Percentiles rank a stretch among this genome's conserved stretches.
These are phyloP conservation scores for Drosophila helvetica DNA, from an alignment of 2,888 invertebrate species.

Conservation along the genomic window DNA sequence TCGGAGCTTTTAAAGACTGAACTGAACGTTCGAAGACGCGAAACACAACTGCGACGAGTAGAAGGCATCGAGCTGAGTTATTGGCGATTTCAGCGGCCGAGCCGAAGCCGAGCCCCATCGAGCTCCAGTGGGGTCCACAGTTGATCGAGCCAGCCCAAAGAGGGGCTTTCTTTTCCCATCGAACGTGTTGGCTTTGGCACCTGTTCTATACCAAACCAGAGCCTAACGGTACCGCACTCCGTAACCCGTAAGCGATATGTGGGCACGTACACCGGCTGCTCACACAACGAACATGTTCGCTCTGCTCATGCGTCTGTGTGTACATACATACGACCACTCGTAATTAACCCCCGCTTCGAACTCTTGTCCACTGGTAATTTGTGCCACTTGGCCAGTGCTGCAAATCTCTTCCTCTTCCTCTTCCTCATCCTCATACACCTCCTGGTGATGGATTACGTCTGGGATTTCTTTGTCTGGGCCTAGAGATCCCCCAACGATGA, in stretches of 20 bases:
- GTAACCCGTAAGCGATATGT: not conserved
- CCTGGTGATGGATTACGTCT: not conserved
- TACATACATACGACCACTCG: constrained; percentile 6
- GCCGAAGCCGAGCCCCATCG: constrained; percentile 16
- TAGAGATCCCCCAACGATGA: not conserved
- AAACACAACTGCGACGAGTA: constrained; percentile 78
- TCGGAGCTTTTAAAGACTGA: constrained; percentile 40
- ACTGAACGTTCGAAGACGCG: constrained; percentile 74
- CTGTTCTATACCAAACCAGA: constrained; percentile 42
- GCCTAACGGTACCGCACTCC: constrained; percentile 40
- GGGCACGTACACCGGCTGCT: not conserved
- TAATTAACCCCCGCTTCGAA: constrained; percentile 31
- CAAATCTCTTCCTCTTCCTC: constrained; percentile 20
- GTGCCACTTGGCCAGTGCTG: constrained; percentile 47
- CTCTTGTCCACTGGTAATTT: constrained; percentile 35
- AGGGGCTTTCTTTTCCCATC: constrained; percentile 50
- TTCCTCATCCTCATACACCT: not conserved
- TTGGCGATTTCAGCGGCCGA: constrained; percentile 63
- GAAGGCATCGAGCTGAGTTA: constrained; percentile 72
- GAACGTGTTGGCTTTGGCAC: constrained; percentile 47
- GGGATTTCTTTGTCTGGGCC: constrained; percentile 44
- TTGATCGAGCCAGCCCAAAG: constrained; percentile 26
- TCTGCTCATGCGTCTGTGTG: not conserved
- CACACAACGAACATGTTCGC: constrained; percentile 42
- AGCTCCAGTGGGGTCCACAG: constrained; percentile 8